Conservation (phyloP, 2,113 vertebrate genomes). For the Galeopterus variegatus region DNA sequence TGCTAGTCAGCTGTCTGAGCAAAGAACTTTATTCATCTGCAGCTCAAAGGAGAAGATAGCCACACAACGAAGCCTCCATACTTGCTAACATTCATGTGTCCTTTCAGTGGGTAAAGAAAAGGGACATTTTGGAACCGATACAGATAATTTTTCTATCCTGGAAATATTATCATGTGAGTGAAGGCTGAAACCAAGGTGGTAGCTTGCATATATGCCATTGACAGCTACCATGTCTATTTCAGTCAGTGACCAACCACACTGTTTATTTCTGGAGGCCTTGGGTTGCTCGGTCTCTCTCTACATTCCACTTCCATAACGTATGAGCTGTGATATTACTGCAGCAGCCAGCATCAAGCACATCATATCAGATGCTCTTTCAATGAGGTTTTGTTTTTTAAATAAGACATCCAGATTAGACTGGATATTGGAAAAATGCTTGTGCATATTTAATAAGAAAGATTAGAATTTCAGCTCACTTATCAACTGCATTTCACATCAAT, state of each 20-base stretch:
- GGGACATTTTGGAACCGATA: neutral
- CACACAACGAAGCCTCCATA: neutral
- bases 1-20: neutral
- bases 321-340: neutral
- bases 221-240: constrained; percentile 56
- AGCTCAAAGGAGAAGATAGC: neutral
- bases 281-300: neutral
- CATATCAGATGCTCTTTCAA: neutral
- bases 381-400: constrained; percentile 29
- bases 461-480: neutral
- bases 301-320: constrained; percentile 35
- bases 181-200: constrained; percentile 26
- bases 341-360: constrained; percentile 30
- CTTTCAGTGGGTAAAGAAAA: constrained; percentile 43
- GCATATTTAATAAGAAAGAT: constrained; percentile 22
- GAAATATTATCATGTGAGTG: neutral
- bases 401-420: constrained; percentile 29
- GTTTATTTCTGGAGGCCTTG: constrained; percentile 59
- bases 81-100: neutral
- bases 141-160: constrained; percentile 45
- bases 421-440: constrained; percentile 41
- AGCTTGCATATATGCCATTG: neutral
- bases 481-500: constrained; percentile 25
- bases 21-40: neutral
- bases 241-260: constrained; percentile 20